These are phyloP conservation scores for Thelaira solivaga DNA, from an alignment of 2,888 invertebrate genomes.

Conservation along the genomic window DNA sequence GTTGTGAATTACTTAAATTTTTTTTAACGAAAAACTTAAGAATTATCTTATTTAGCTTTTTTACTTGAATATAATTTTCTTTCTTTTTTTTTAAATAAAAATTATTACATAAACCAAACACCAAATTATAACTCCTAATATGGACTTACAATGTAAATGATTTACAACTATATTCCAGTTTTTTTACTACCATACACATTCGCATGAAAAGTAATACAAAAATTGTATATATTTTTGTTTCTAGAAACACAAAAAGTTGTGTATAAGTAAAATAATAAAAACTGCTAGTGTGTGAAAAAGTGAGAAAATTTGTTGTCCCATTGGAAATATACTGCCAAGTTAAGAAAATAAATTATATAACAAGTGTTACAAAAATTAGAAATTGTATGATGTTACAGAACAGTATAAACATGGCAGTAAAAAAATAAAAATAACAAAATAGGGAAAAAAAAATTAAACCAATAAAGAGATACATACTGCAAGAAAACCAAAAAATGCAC, in stretches of 20 bases:
- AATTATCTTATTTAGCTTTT: not conserved
- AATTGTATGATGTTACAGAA: conserved; percentile 9
- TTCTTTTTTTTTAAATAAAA: not conserved
- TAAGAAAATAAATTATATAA: conserved; percentile 57
- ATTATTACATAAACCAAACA: conserved; percentile 17
- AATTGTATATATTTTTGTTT: no score
- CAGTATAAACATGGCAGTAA: conserved; percentile 18
- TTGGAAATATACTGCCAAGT: conserved; percentile 44
- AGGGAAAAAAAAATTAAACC: not conserved
- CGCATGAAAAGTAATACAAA: no score
- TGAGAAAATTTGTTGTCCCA: conserved; percentile 31
- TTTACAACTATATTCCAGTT: conserved; percentile 35
- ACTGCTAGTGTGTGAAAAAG: not conserved
- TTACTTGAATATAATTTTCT: conserved; percentile 2
- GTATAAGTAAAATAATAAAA: no score
- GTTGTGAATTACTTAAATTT: no score
- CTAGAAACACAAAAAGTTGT: no score
- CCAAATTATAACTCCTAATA: not conserved
- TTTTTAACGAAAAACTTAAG: no score
- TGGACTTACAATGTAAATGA: conserved; percentile 34
- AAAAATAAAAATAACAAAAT: not conserved
- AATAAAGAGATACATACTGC: not conserved
- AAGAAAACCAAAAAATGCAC: no score
- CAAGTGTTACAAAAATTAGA: conserved; percentile 50
- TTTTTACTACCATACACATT: no score